phyloP scores from a whole-genome alignment of 37 sponge, comb jelly and placozoan species.

The Haliclona indistincta region DNA sequence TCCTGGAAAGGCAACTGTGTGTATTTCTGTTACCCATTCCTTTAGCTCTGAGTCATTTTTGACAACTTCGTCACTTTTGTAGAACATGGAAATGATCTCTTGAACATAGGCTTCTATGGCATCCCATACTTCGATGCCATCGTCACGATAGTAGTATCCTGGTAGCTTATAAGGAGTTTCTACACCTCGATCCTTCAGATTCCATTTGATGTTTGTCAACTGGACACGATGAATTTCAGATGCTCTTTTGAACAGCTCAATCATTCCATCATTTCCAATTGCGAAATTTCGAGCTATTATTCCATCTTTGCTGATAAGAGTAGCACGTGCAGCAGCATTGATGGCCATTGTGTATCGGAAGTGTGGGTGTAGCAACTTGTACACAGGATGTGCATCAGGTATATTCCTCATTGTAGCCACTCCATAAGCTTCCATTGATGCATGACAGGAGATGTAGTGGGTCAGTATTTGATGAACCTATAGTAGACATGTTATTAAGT shows the following conservation, averaged over 20 bases:
- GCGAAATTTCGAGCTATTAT: constrained; percentile 39
- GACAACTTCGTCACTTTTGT: constrained; percentile 52
- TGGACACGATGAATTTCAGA: constrained; percentile 6
- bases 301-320: constrained; percentile 39
- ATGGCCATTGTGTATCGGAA: constrained; percentile 59
- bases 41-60: constrained; percentile 37
- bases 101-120: constrained; percentile 37
- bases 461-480: constrained; percentile 56
- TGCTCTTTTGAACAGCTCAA: constrained; percentile 16
- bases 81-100: constrained; percentile 34
- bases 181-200: constrained; percentile 57
- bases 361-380: constrained; percentile 64
- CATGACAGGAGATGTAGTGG: constrained; percentile 64
- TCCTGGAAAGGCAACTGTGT: constrained; percentile 27
- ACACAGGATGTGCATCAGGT: constrained; percentile 66
- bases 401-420: constrained; percentile 63
- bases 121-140: constrained; percentile 61
- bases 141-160: constrained; percentile 78
- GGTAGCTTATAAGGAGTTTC: constrained; percentile 56
- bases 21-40: constrained; percentile 35
- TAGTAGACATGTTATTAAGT: too few relatives aligned
- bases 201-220: constrained; percentile 7
- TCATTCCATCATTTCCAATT: constrained; percentile 50
- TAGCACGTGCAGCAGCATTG: constrained; percentile 42
- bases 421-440: constrained; percentile 63